phyloP scores from a whole-genome alignment of 1,140 invertebrate species.

The Eciton burchellii region DNA sequence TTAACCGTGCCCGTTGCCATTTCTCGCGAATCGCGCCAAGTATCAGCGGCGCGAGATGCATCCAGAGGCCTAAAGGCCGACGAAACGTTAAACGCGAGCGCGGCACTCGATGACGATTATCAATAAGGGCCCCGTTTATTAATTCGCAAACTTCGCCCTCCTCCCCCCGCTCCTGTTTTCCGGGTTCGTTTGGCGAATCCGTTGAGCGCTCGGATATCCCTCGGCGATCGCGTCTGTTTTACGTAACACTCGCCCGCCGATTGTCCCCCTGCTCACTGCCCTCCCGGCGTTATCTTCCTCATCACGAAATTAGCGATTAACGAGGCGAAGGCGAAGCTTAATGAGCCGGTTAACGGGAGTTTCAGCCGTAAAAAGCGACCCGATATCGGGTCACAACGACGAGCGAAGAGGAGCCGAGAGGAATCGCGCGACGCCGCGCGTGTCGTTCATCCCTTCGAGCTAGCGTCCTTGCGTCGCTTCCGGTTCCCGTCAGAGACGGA shows the following conservation, averaged over 20 bases:
- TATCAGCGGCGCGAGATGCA: not conserved
- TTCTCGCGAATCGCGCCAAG: slow-evolving; percentile 68
- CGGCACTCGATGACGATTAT: not conserved
- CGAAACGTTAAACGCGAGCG: not conserved
- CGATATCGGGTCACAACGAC: slow-evolving; percentile 45
- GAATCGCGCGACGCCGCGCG: slow-evolving; percentile 58
- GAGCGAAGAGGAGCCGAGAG: slow-evolving; percentile 24
- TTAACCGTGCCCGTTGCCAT: slow-evolving; percentile 70
- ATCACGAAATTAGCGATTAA: slow-evolving; percentile 28
- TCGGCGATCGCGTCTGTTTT: not conserved
- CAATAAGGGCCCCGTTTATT: not conserved
- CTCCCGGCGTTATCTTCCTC: not conserved
- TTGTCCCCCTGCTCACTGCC: too few relatives aligned
- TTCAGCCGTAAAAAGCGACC: slow-evolving; percentile 59
- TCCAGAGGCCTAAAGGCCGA: not conserved
- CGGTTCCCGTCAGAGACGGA: slow-evolving; percentile 33
- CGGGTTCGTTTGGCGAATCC: too few relatives aligned
- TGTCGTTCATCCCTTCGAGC: slow-evolving; percentile 64
- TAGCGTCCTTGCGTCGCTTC: slow-evolving; percentile 12
- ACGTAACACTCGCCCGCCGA: not conserved
- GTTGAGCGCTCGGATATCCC: too few relatives aligned
- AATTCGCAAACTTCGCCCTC: too few relatives aligned
- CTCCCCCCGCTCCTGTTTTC: too few relatives aligned
- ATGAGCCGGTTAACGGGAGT: slow-evolving; percentile 64
- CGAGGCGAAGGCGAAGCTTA: slow-evolving; percentile 7